Percentiles rank a stretch among this genome's conserved stretches.
Evolutionary conservation across 2,888 invertebrate species (phyloP).

Genomic region (Dexiosoma caninum): DNA sequence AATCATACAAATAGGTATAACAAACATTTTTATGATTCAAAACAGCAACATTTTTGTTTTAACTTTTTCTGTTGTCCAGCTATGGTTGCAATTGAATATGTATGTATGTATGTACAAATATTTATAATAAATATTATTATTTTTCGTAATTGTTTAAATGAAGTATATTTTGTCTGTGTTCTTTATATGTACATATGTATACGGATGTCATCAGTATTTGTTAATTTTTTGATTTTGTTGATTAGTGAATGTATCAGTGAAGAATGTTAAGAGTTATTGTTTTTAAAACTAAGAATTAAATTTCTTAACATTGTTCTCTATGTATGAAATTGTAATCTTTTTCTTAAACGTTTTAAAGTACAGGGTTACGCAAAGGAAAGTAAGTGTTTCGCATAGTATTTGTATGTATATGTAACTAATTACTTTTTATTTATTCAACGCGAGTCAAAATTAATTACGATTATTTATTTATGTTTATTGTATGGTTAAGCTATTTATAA

Average conservation of each 20-base stretch:
- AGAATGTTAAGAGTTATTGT: neutral
- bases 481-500: too few species aligned
- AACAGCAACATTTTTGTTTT: slow-evolving; percentile 23
- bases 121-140: slow-evolving; percentile 1
- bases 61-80: slow-evolving; percentile 50
- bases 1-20: slow-evolving; percentile 55
- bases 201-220: neutral
- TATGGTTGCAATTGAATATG: slow-evolving; percentile 50
- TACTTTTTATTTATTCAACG: too few species aligned
- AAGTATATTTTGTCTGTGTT: neutral
- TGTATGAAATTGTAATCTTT: too few species aligned
- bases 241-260: neutral
- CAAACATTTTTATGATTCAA: neutral
- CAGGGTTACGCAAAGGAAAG: too few species aligned
- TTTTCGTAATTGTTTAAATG: neutral
- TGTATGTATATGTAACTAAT: too few species aligned
- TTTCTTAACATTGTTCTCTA: too few species aligned
- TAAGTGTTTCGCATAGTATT: too few species aligned
- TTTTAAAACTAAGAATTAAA: neutral
- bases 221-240: neutral
- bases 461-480: too few species aligned
- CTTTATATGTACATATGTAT: too few species aligned
- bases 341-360: too few species aligned
- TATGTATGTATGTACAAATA: slow-evolving; percentile 34
- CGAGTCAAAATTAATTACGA: too few species aligned